Base-by-base conservation (phyloP, 2,797 vertebrate species). In the Pteropus rufus region DNA sequence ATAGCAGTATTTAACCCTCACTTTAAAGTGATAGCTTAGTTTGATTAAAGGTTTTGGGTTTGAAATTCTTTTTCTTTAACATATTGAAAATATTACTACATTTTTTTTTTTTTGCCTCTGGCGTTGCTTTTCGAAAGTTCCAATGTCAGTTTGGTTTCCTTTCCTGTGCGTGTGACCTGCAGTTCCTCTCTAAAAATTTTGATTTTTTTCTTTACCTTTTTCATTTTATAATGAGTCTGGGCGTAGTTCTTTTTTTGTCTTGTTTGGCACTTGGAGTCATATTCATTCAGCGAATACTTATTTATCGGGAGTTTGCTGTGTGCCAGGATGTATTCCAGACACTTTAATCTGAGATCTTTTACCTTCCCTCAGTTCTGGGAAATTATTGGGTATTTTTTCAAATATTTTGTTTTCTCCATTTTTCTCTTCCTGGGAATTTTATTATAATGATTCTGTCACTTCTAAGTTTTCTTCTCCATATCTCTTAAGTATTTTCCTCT, bases 11-110 rank as follows among this genome's bases (percentile, higher is more conserved):
- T 69, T 54, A 76, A 83, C 11, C 39, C 8, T 92, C 10, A 60
- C 23, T 41, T 79, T 73, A 73, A 65, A 91, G 49, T 83, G 21
- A 34, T 84, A 34, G 7, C 29, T 96, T 77, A 72, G 39, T 70
- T 88, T 81, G 18, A 34, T 70, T 96, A 62, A 46, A 70, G 24
- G 77, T 80, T 93, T 89, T 79, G 88, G 64, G 39, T 88, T 94
- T 88, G 39, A 83, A 70, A 65, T 72, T 91, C 24, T 91, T 91
- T 86, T 60, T 9, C 24, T 64, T 88, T 44, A 82, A 72, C 56
- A 31, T 79, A 88, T 91, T 92, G 56, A 79, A 92, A 92, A 36
- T 86, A 62, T 46, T 75, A 18, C 58, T 70, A 3, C 26, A 39
- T 75, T 46, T 46, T 46, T 16, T 83, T 83, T 58, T 77, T 77